Percentiles rank a stretch among this genome's conserved stretches.
Conservation (phyloP, 92 coral and sea anemone species). For the Actinostola sp. region DNA sequence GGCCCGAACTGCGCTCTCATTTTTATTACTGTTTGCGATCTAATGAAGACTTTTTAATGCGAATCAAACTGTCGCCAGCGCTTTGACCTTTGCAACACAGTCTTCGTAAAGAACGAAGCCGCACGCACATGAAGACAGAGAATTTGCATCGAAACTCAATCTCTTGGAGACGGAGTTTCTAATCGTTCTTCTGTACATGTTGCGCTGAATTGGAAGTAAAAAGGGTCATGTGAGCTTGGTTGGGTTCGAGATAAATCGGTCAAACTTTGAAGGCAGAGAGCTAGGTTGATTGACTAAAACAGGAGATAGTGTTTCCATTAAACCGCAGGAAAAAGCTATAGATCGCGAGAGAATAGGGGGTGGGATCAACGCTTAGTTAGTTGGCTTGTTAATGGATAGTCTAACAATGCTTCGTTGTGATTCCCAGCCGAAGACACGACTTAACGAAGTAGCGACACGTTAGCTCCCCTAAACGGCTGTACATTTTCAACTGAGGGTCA, state of each 20-base stretch:
- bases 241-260: not conserved
- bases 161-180: no score
- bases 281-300: not conserved
- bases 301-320: constrained; percentile 14
- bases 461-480: constrained; percentile 5
- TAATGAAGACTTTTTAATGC: not conserved
- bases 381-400: constrained; percentile 23
- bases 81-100: constrained; percentile 11
- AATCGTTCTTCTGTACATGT: no score
- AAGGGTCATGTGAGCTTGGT: no score
- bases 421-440: constrained; percentile 1
- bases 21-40: not conserved
- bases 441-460: constrained; percentile 20
- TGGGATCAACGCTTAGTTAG: constrained; percentile 9
- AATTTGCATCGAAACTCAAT: no score
- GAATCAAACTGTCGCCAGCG: constrained; percentile 2
- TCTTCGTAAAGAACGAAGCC: no score
- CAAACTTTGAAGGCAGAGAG: not conserved
- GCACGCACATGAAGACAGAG: no score
- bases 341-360: constrained; percentile 33
- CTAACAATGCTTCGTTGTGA: constrained; percentile 13
- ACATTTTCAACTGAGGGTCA: not conserved
- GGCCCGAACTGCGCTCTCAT: not conserved
- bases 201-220: no score
- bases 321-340: constrained; percentile 36